phyloP scores from a whole-genome alignment of 2,113 vertebrate genomes.

The Triplophysa siluroides region DNA sequence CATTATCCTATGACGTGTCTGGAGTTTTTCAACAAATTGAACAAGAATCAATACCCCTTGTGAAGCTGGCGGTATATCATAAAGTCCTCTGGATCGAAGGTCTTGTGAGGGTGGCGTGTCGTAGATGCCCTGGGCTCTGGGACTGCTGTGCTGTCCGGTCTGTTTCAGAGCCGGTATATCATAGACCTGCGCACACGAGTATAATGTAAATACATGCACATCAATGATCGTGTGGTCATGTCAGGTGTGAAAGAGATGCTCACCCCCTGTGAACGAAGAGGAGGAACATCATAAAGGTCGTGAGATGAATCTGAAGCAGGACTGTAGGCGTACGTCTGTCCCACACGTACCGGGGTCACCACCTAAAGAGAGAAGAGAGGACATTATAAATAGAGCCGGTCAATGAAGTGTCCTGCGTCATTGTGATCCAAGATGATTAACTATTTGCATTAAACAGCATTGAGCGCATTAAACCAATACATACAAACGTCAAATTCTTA shows the following conservation, averaged over 20 bases:
- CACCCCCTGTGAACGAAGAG: conserved; percentile 86
- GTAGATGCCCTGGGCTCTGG: conserved; percentile 82
- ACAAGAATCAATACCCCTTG: conserved; percentile 66
- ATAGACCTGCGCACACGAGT: conserved; percentile 79
- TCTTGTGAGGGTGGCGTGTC: conserved; percentile 83
- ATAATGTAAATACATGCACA: background rate
- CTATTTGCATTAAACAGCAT: too few species aligned
- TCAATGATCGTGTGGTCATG: background rate
- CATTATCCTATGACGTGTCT: too few species aligned
- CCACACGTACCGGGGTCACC: conserved; percentile 86
- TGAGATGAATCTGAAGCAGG: conserved; percentile 80
- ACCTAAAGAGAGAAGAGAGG: conserved; percentile 74
- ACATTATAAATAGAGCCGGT: background rate
- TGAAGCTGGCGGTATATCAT: conserved; percentile 68
- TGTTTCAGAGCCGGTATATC: conserved; percentile 83
- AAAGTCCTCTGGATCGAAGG: conserved; percentile 63
- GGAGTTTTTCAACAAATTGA: background rate
- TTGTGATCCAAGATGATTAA: too few species aligned
- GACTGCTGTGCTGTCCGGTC: conserved; percentile 71
- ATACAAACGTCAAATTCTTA: too few species aligned
- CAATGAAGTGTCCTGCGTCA: background rate
- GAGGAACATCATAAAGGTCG: conserved; percentile 89
- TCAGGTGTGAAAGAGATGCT: conserved; percentile 61
- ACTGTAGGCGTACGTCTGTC: conserved; percentile 86
- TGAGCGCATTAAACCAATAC: too few species aligned